Base-by-base conservation (phyloP, 2,797 vertebrate genomes). In the Mionectes olivaceus region DNA sequence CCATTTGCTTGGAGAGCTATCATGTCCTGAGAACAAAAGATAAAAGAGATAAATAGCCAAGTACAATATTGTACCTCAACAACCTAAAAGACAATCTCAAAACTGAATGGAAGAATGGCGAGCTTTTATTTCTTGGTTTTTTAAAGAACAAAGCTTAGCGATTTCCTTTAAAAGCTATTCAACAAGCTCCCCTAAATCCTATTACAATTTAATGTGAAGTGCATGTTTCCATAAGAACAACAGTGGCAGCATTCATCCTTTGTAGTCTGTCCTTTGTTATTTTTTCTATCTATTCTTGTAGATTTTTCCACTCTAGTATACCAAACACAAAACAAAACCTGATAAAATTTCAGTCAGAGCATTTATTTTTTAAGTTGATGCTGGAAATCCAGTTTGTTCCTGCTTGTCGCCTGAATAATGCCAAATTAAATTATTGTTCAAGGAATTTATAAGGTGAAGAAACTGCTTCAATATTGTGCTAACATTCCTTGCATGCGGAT, bases 81-180 rank as follows among this genome's bases (percentile, higher is more conserved):
- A 86, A 76, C 74, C 83, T 92, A 80, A 94, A 95, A 90, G 86
- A 87, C 92, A 85, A 74, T 82, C 91, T 95, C 76, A 81, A 90
- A 93, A 83, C 57, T 89, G 89, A 96, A 92, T 71, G 67, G 77
- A 94, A 78, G 73, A 95, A 87, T 55, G 52, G 56, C 88, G 71
- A 92, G 84, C 76, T 88, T 96, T 96, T 94, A 89, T 94, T 94
- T 80, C 71, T 85, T 57, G n/a, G 0, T 23, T 87, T 94, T 96
- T 95, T 73, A 65, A 96, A 96, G 89, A 95, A 95, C 83, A 96
- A 96, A 96, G 87, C 78, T 90, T n/a, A 7, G 59, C 0, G 1
- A 91, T 91, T 95, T 96, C 90, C 87, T 95, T 93, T 96, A 91
- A 96, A 96, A 94, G 71, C 87, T 88, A 87, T 93, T 93, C 94